Conservation (phyloP, 2,797 vertebrate genomes). For the Loriculus beryllinus region DNA sequence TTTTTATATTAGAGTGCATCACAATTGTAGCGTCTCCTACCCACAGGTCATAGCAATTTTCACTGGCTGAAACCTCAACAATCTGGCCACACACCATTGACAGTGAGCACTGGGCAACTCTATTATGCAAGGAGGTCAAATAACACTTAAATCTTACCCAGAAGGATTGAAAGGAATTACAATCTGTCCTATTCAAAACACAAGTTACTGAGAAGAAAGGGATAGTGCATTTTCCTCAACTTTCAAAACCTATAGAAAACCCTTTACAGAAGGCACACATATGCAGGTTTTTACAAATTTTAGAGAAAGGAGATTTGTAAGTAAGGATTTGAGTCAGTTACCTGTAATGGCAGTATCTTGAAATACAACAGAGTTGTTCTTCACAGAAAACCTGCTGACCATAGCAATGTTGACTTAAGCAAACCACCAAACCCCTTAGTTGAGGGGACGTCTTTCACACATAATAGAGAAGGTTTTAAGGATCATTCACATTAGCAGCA, state of each 20-base stretch:
- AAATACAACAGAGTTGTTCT: background rate
- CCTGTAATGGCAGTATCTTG: background rate
- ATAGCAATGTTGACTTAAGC: background rate
- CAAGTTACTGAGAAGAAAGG: background rate
- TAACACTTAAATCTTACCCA: background rate
- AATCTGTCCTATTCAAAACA: background rate
- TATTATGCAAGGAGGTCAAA: background rate
- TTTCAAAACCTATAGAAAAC: background rate
- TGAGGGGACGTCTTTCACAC: background rate
- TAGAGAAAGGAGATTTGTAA: background rate
- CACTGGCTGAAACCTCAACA: background rate
- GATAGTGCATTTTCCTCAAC: background rate
- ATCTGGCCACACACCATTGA: background rate
- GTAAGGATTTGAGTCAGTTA: background rate
- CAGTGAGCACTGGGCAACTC: background rate
- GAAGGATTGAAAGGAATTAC: background rate
- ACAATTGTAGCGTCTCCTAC: background rate
- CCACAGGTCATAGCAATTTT: background rate
- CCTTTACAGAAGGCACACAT: background rate
- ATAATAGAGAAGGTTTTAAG: background rate
- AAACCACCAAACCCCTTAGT: background rate
- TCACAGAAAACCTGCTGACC: background rate
- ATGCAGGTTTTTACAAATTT: background rate
- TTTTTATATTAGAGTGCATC: background rate
- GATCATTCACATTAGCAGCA: background rate